A percentile compares a stretch with the other conserved stretches of the same genome.
These are phyloP conservation scores for Cossypha niveicapilla DNA, from an alignment of 2,797 vertebrate genomes.

Conservation along the genomic window DNA sequence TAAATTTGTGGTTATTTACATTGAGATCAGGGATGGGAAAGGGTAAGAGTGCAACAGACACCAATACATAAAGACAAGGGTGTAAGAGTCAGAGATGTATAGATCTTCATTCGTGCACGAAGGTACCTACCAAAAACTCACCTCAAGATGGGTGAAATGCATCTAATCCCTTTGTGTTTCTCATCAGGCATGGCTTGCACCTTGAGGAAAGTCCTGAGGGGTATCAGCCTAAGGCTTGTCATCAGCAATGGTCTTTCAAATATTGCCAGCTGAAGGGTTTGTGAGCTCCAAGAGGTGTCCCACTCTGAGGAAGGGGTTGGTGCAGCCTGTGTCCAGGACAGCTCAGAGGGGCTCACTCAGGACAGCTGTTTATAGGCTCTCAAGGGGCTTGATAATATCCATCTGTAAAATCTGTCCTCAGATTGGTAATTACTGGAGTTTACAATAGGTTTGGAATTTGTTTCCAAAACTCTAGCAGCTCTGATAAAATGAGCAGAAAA, in stretches of 20 bases:
- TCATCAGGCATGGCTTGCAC: background rate
- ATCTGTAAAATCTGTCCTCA: background rate
- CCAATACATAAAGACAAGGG: accelerated
- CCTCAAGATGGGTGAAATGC: background rate
- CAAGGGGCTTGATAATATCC: background rate
- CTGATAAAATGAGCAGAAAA: background rate
- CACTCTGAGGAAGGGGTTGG: accelerated
- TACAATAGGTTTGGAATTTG: background rate
- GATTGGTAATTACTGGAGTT: too few species aligned
- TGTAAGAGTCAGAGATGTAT: background rate
- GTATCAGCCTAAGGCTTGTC: background rate
- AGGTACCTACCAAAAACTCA: background rate
- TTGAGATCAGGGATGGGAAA: background rate
- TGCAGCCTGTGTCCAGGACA: background rate
- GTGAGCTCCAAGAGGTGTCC: background rate
- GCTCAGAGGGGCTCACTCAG: background rate
- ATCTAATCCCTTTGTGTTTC: background rate
- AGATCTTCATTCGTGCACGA: background rate
- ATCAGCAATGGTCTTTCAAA: background rate
- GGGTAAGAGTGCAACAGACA: background rate
- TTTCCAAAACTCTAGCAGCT: background rate
- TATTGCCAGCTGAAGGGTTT: background rate
- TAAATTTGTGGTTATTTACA: background rate
- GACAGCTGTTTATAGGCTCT: background rate
- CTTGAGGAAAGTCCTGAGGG: background rate